Evolutionary conservation across 2,888 invertebrate species (phyloP).

Genomic region (Druceiella hillmani): DNA sequence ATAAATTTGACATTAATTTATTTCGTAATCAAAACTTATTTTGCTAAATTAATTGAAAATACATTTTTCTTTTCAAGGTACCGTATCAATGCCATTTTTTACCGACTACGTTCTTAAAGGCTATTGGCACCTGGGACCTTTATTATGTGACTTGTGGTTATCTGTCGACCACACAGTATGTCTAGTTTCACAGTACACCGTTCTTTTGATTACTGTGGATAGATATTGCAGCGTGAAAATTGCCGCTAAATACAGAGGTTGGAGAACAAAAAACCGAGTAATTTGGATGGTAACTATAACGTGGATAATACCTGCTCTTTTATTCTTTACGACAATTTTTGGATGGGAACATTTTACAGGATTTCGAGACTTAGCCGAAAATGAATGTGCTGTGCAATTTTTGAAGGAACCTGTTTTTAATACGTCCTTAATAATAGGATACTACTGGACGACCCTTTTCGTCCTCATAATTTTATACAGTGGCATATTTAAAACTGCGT

Average conservation of each 20-base stretch:
- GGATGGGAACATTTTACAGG: constrained; percentile 99
- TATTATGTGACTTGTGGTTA: constrained; percentile 96
- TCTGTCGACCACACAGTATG: constrained; percentile 99
- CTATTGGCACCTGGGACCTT: constrained; percentile 93
- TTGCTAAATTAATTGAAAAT: too few species aligned
- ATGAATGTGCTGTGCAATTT: constrained; percentile 95
- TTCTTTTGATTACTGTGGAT: constrained; percentile 96
- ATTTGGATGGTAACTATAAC: constrained; percentile 94
- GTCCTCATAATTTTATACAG: constrained; percentile 94
- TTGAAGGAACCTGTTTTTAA: constrained; percentile 96
- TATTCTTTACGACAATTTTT: constrained; percentile 97
- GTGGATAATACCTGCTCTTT: constrained; percentile 92
- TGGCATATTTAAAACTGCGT: constrained; percentile 95
- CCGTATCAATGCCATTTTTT: constrained; percentile 98
- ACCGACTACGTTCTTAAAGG: constrained; percentile 96
- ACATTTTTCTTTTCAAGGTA: constrained; percentile 56
- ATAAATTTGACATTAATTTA: too few species aligned
- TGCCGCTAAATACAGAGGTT: constrained; percentile 93
- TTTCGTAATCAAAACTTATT: too few species aligned
- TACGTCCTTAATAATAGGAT: constrained; percentile 92
- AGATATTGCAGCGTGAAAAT: constrained; percentile 98
- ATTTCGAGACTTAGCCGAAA: constrained; percentile 77
- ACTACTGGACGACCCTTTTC: constrained; percentile 96
- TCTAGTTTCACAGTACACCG: constrained; percentile 98
- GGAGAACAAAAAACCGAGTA: constrained; percentile 92